phyloP scores from a whole-genome alignment of 2,888 invertebrate genomes.

The Mythimna impura region DNA sequence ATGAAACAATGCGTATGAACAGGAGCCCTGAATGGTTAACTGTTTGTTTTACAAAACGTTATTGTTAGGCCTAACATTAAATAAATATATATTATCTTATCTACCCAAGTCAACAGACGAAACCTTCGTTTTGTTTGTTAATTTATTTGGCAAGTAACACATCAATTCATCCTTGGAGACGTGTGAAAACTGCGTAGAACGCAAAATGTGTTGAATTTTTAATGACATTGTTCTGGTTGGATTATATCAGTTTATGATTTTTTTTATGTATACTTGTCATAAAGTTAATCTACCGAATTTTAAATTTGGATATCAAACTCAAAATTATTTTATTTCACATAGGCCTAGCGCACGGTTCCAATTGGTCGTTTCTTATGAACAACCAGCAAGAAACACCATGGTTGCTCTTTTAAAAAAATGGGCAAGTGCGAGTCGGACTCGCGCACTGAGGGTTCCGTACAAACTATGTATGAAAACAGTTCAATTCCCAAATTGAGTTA shows the following conservation, averaged over 20 bases:
- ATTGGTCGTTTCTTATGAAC: no score
- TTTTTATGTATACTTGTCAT: not conserved
- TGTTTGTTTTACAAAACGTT: constrained; percentile 9
- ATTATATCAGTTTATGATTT: not conserved
- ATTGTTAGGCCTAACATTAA: not conserved
- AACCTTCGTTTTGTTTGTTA: constrained; percentile 42
- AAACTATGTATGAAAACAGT: no score
- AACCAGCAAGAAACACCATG: no score
- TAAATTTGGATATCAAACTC: no score
- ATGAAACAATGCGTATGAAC: not conserved
- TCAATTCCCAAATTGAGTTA: no score
- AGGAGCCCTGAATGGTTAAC: not conserved
- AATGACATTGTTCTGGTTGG: not conserved
- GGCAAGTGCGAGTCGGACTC: no score
- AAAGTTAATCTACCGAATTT: not conserved
- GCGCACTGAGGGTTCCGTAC: no score
- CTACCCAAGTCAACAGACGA: constrained; percentile 16
- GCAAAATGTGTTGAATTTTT: not conserved
- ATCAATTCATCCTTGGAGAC: constrained; percentile 17
- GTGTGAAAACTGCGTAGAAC: constrained; percentile 26
- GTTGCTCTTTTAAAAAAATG: no score
- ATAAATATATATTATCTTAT: constrained; percentile 17
- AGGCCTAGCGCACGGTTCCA: no score
- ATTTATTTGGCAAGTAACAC: constrained; percentile 53
- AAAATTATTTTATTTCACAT: no score